Conservation (phyloP, 1,140 invertebrate species). For the Vanessa tameamea region DNA sequence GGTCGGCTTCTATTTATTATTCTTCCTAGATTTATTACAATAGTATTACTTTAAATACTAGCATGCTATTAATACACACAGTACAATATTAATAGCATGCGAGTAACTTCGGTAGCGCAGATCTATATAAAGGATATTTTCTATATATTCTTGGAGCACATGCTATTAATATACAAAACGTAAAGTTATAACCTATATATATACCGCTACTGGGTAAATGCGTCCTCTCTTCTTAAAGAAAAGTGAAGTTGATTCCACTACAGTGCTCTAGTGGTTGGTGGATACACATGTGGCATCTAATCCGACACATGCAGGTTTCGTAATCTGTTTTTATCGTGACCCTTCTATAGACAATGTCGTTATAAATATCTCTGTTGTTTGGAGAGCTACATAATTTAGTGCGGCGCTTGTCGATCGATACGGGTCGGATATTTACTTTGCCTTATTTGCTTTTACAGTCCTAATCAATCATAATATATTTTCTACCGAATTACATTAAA, state of each 20-base stretch:
- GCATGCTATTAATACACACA: too few relatives aligned
- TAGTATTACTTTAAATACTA: too few relatives aligned
- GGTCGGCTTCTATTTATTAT: background rate
- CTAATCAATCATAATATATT: slow-evolving; percentile 16
- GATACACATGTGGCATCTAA: background rate
- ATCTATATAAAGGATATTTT: too few relatives aligned
- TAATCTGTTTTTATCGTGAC: slow-evolving; percentile 38
- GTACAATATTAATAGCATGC: too few relatives aligned
- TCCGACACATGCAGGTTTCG: background rate
- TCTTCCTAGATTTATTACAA: too few relatives aligned
- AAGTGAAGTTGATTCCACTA: too few relatives aligned
- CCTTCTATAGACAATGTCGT: slow-evolving; percentile 42
- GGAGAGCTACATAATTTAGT: slow-evolving; percentile 63
- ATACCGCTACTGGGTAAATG: too few relatives aligned
- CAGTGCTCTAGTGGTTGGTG: background rate
- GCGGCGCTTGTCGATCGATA: slow-evolving; percentile 51
- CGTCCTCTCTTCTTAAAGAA: too few relatives aligned
- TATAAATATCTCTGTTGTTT: slow-evolving; percentile 62
- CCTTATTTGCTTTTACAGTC: slow-evolving; percentile 22
- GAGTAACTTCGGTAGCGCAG: too few relatives aligned
- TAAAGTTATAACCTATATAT: too few relatives aligned
- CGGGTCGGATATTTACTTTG: slow-evolving; percentile 38
- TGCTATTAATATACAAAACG: too few relatives aligned
- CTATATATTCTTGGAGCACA: too few relatives aligned
- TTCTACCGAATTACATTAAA: background rate